Base-by-base conservation (phyloP, 2,888 invertebrate species). In the Darwinula stevensoni region DNA sequence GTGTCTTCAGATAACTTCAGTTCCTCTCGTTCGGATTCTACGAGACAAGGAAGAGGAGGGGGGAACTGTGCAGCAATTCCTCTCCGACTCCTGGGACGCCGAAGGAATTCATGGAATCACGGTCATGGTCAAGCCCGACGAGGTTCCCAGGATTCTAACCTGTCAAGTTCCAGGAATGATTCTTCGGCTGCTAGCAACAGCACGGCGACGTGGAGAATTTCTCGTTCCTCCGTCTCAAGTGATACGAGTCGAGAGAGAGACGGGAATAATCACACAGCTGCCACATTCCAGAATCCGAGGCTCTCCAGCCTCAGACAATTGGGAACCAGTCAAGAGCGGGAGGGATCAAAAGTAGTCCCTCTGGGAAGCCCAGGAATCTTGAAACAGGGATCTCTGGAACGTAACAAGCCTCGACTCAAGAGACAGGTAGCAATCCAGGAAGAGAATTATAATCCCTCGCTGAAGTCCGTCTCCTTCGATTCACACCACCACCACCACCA, bases 91-190 rank as follows among this genome's bases (percentile, higher is more conserved):
- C 53, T 71, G 27, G 71, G 72, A 40, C 69, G 44, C 59, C 36
- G 78, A 33, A 60, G 78, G 39, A 71, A 76, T 30, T 75, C 76
- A 1, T 80, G 80, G 80, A 56, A 6, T 6, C n/a, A 22, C 22
- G n/a, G n/a, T n/a, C n/a, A n/a, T n/a, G n/a, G n/a, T n/a, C n/a
- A n/a, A n/a, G n/a, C 22, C 22, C 6, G 22, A n/a, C 6, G 22
- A 22, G 22, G 22, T 0, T 78, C 76, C 9, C 80, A 82, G 50
- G 82, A 84, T 48, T 82, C 82, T 4, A 82, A 76, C 52, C 54
- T 82, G 39, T 78, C 76, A 30, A 76, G 73, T 43, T 80, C 80
- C 14, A 59, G 82, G 32, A 82, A 82, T 52, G 82, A 84, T 51
- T 82, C 80, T 11, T 76, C 76, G 1, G 76, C 76, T 2, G 75